Conservation (phyloP, 2,888 invertebrate species). For the Epinotia demarniana region DNA sequence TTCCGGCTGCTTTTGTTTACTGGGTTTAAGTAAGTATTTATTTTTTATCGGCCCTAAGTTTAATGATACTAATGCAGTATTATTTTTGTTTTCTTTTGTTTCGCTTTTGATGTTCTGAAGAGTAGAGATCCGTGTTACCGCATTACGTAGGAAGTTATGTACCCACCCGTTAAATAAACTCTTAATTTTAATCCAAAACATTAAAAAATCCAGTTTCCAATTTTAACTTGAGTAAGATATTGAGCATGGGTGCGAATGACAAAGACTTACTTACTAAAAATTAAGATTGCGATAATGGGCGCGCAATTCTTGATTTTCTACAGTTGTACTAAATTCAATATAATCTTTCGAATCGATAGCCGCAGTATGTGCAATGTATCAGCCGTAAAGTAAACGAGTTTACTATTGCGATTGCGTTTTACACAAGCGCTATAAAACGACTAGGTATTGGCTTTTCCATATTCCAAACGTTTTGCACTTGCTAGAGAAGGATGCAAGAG, state of each 20-base stretch:
- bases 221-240: conserved; percentile 32
- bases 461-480: conserved; percentile 47
- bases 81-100: conserved; percentile 52
- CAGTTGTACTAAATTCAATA: conserved; percentile 37
- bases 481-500: conserved; percentile 62
- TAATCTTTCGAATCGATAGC: conserved; percentile 35
- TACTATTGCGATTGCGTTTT: conserved; percentile 70
- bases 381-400: conserved; percentile 66
- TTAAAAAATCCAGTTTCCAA: conserved; percentile 21
- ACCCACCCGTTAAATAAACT: conserved; percentile 36
- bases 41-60: conserved; percentile 59
- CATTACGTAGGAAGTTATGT: conserved; percentile 42
- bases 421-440: conserved; percentile 57
- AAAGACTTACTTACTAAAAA: conserved; percentile 12
- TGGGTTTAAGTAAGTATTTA: conserved; percentile 53
- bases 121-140: conserved; percentile 53
- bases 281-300: conserved; percentile 17
- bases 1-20: conserved; percentile 54
- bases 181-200: conserved; percentile 25
- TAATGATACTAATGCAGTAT: conserved; percentile 60
- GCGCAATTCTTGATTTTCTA: conserved; percentile 21
- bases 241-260: conserved; percentile 28
- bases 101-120: conserved; percentile 50
- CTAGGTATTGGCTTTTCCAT: conserved; percentile 58
- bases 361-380: conserved; percentile 56